These are phyloP conservation scores for Anniella stebbinsi DNA, from an alignment of 2,797 vertebrate genomes.

Conservation along the genomic window DNA sequence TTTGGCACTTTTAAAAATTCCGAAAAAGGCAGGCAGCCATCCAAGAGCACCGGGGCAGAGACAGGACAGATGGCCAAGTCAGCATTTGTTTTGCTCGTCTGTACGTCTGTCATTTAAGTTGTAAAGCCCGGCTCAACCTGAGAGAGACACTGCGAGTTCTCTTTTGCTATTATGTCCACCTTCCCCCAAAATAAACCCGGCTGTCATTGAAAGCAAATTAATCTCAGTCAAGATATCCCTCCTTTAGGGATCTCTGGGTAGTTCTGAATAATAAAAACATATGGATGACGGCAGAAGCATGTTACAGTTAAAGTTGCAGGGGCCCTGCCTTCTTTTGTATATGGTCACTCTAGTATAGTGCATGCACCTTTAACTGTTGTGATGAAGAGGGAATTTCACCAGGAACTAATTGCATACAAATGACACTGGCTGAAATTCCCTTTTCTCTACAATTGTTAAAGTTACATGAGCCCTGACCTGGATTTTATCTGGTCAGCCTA, in stretches of 20 bases:
- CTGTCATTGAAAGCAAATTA: conserved; percentile 53
- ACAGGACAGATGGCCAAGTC: neutral
- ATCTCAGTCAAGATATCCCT: conserved; percentile 36
- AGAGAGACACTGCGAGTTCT: neutral
- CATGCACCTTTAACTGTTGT: too few relatives aligned
- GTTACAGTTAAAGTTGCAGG: too few relatives aligned
- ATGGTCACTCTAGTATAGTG: too few relatives aligned
- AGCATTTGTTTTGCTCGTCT: neutral
- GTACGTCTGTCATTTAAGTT: neutral
- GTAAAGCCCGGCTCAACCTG: neutral
- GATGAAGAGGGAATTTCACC: too few relatives aligned
- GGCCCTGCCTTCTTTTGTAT: too few relatives aligned
- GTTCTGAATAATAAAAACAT: conserved; percentile 28
- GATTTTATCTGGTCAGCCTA: too few relatives aligned
- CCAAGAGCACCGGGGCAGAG: neutral
- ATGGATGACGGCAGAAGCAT: conserved; percentile 35
- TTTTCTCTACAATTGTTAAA: too few relatives aligned
- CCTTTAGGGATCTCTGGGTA: neutral
- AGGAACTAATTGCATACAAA: too few relatives aligned
- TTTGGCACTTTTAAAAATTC: neutral
- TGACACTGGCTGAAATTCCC: too few relatives aligned
- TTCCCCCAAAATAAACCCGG: conserved; percentile 28
- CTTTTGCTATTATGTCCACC: neutral
- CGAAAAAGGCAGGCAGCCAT: neutral
- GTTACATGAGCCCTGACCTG: too few relatives aligned